Conservation (phyloP, 2,797 vertebrate species). For the Acridotheres tristis region DNA sequence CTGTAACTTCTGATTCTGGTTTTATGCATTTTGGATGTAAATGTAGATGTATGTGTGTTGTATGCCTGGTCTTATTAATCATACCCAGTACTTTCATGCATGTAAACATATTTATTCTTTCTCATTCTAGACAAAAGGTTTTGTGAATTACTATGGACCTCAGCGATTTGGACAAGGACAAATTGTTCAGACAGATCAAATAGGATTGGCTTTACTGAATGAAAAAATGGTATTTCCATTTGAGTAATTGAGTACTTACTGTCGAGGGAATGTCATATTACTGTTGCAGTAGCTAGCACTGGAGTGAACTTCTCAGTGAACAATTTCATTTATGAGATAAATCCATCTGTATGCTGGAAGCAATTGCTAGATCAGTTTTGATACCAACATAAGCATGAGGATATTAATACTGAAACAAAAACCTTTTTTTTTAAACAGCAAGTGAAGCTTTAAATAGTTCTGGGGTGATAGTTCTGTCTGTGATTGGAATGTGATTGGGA, state of each 20-base stretch:
- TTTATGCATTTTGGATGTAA: background rate
- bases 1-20: background rate
- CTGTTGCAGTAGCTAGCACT: background rate
- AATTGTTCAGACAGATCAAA: conserved; percentile 85
- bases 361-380: background rate
- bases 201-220: conserved; percentile 91
- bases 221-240: conserved; percentile 84
- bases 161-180: conserved; percentile 92
- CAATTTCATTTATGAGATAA: background rate
- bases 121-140: conserved; percentile 83
- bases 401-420: background rate
- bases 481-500: background rate
- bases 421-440: background rate
- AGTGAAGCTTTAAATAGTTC: background rate
- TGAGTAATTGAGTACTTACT: background rate
- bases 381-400: background rate
- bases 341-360: background rate
- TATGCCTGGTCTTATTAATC: background rate
- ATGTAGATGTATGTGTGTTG: background rate
- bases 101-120: conserved; percentile 37
- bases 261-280: background rate
- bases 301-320: background rate
- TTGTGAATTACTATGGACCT: conserved; percentile 95
- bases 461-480: background rate
- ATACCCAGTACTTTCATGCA: background rate